Evolutionary conservation across 2,888 invertebrate species (phyloP).

Genomic region (Limnephilus marmoratus): DNA sequence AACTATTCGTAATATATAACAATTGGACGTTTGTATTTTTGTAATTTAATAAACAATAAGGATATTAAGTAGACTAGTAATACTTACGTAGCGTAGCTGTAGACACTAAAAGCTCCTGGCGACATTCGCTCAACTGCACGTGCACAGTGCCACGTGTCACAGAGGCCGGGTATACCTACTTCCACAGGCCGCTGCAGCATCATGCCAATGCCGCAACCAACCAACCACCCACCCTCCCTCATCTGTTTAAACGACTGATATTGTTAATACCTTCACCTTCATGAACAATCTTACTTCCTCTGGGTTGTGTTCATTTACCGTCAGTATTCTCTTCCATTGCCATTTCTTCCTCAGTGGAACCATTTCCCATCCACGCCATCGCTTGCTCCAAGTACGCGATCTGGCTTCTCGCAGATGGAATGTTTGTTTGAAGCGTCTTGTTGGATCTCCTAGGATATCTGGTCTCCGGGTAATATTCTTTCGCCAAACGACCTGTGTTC

Average conservation of each 20-base stretch:
- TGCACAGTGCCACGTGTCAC: neutral
- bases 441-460: neutral
- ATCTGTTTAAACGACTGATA: conserved; percentile 22
- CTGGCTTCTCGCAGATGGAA: neutral
- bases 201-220: neutral
- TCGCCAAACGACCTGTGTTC: conserved; percentile 47
- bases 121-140: conserved; percentile 51
- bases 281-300: neutral
- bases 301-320: neutral
- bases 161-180: conserved; percentile 30
- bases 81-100: conserved; percentile 60
- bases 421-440: neutral
- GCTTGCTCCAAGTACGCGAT: neutral
- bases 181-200: conserved; percentile 10
- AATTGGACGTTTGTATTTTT: conserved; percentile 67
- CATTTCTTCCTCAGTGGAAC: neutral
- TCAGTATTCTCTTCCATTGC: neutral
- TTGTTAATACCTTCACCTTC: conserved; percentile 12
- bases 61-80: conserved; percentile 61
- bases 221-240: neutral
- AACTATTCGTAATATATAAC: conserved; percentile 62
- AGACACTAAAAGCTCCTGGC: conserved; percentile 51
- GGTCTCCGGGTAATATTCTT: conserved; percentile 30
- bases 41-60: conserved; percentile 66
- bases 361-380: neutral